These are phyloP conservation scores for Anguilla pacifica DNA, from an alignment of 2,797 vertebrate genomes.

Conservation along the genomic window DNA sequence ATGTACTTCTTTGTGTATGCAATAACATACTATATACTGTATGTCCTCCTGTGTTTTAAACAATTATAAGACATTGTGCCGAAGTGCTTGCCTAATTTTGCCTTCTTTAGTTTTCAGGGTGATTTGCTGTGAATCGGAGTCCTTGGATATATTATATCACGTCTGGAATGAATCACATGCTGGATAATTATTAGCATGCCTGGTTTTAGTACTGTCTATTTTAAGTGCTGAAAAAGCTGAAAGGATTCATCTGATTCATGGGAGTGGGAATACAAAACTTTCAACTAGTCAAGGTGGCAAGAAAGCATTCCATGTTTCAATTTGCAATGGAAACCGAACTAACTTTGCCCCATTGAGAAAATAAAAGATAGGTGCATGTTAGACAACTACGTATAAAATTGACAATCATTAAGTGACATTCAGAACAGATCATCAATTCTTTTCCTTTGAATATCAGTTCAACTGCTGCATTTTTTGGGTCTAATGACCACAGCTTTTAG, in stretches of 20 bases:
- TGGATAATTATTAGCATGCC: not conserved
- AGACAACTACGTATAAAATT: not conserved
- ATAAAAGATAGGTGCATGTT: not conserved
- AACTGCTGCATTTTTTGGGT: not conserved
- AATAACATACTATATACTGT: not conserved
- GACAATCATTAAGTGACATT: not conserved
- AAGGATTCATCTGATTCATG: not conserved
- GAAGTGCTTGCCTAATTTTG: not conserved
- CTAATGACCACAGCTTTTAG: slow-evolving; percentile 14
- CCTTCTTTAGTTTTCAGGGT: not conserved
- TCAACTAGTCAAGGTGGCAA: not conserved
- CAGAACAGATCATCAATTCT: not conserved
- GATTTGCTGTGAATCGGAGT: not conserved
- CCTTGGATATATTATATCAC: not conserved
- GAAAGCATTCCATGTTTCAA: not conserved
- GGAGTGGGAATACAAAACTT: not conserved
- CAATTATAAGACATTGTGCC: not conserved
- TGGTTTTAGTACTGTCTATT: not conserved
- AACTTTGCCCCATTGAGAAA: not conserved
- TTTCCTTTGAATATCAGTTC: not conserved
- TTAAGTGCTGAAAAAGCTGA: slow-evolving; percentile 1
- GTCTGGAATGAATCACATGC: not conserved
- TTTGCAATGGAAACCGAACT: not conserved
- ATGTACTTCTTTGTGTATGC: not conserved
- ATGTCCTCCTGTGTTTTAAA: not conserved